Evolutionary conservation across 2,888 invertebrate species (phyloP).

Genomic region (Plebejus anna): DNA sequence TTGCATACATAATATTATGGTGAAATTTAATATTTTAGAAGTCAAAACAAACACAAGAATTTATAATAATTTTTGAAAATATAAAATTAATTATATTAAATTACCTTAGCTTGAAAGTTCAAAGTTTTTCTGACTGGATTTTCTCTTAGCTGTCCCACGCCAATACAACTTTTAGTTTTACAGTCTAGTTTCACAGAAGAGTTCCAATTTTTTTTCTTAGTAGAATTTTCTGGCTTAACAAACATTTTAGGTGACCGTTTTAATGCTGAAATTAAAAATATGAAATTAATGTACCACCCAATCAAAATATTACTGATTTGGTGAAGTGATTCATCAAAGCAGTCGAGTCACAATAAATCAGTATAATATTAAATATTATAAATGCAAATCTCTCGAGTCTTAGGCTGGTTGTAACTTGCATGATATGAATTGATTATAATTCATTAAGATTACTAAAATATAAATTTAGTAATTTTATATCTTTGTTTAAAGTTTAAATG

Average conservation of each 20-base stretch:
- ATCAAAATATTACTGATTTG: background rate
- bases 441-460: too few relatives aligned
- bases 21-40: background rate
- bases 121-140: constrained; percentile 64
- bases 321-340: background rate
- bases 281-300: background rate
- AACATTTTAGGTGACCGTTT: constrained; percentile 46
- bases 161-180: constrained; percentile 55
- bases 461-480: background rate
- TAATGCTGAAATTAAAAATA: constrained; percentile 48
- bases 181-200: constrained; percentile 62
- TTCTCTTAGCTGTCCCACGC: constrained; percentile 51
- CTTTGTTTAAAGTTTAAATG: too few relatives aligned
- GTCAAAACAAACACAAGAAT: background rate
- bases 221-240: constrained; percentile 43
- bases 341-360: background rate
- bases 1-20: background rate
- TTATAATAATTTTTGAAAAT: too few relatives aligned
- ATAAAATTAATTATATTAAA: background rate
- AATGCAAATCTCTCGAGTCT: background rate
- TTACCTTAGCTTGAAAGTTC: constrained; percentile 56
- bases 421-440: too few relatives aligned
- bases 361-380: too few relatives aligned
- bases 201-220: constrained; percentile 63
- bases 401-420: too few relatives aligned